Percentiles rank a stretch among this genome's conserved stretches.
Evolutionary conservation across 1,140 invertebrate species (phyloP).

Genomic region (Pentalonia nigronervosa): DNA sequence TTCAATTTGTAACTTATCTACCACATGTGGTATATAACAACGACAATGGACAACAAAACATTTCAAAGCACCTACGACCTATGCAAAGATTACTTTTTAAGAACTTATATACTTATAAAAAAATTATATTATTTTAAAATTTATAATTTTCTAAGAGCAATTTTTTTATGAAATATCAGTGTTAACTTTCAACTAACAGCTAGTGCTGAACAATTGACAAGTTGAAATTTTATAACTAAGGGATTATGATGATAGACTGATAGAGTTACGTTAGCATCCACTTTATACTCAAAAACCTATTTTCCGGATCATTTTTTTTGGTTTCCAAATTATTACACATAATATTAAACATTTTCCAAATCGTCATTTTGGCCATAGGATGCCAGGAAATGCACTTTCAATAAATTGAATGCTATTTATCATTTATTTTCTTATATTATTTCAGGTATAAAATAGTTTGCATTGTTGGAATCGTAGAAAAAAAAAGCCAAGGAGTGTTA

Average conservation of each 20-base stretch:
- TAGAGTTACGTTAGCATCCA: background rate
- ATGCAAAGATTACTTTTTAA: background rate
- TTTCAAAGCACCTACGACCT: background rate
- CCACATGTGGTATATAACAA: background rate
- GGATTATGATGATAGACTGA: background rate
- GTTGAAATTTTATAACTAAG: background rate
- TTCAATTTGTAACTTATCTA: background rate
- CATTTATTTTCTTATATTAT: constrained; percentile 13
- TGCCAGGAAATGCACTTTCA: background rate
- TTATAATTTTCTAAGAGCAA: background rate
- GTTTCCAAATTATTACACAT: background rate
- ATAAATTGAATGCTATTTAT: background rate
- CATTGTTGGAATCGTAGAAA: constrained; percentile 64
- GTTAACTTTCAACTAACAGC: background rate
- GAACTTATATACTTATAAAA: background rate
- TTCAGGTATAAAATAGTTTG: constrained; percentile 64
- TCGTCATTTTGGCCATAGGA: background rate
- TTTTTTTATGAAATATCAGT: background rate
- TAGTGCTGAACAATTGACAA: background rate
- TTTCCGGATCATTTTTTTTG: background rate
- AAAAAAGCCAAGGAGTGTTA: constrained; percentile 63
- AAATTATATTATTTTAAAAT: background rate
- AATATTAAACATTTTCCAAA: background rate
- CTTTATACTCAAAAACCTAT: background rate
- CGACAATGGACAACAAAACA: background rate